Conservation (phyloP, 2,113 vertebrate species). For the Pomatostomus ruficeps region DNA sequence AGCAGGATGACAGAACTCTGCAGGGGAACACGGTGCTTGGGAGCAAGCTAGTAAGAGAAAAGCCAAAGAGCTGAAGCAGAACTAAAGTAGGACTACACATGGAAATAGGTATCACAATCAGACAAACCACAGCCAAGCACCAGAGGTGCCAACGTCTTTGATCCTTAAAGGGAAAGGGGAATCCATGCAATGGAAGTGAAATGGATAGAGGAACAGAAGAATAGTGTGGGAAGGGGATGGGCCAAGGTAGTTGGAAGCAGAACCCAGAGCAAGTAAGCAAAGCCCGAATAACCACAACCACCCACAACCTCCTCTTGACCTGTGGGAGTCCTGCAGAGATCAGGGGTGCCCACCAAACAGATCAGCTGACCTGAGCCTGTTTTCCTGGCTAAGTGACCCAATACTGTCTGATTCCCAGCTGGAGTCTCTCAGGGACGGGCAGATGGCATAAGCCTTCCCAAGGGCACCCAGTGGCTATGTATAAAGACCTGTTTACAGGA, state of each 20-base stretch:
- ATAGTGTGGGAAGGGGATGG: neutral
- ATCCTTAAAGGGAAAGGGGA: neutral
- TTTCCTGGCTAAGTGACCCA: neutral
- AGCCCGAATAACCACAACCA: neutral
- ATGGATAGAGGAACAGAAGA: neutral
- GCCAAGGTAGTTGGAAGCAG: neutral
- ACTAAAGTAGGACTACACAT: neutral
- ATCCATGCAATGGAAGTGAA: neutral
- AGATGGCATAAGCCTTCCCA: neutral
- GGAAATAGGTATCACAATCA: neutral
- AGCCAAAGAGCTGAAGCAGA: neutral
- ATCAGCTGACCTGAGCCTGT: neutral
- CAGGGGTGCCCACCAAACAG: neutral
- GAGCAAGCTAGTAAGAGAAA: neutral
- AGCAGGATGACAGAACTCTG: neutral
- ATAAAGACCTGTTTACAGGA: constrained; percentile 22
- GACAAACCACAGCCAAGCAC: neutral
- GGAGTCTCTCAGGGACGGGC: neutral
- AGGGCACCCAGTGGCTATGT: neutral
- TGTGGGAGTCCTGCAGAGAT: neutral
- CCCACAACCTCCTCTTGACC: neutral
- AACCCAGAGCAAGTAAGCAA: neutral
- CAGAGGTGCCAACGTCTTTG: neutral
- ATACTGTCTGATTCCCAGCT: neutral
- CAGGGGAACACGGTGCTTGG: neutral